These are phyloP conservation scores for Saimiri boliviensis DNA, from an alignment of 2,113 vertebrate genomes.

Conservation along the genomic window DNA sequence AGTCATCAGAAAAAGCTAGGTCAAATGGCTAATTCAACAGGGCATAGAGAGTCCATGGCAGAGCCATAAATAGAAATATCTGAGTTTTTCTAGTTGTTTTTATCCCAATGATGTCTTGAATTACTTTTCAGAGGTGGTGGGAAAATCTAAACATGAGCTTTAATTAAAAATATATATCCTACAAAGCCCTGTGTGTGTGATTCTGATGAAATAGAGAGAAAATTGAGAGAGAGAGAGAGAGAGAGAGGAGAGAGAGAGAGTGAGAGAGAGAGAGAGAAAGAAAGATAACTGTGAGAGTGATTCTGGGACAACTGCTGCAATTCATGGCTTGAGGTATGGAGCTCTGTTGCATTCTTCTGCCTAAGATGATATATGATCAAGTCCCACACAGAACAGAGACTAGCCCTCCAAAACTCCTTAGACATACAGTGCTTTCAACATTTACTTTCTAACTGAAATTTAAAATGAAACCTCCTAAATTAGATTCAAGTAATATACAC, in stretches of 20 bases:
- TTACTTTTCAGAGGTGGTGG: neutral
- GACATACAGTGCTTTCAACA: neutral
- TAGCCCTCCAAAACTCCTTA: neutral
- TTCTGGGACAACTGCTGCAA: neutral
- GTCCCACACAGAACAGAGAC: neutral
- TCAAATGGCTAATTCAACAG: neutral
- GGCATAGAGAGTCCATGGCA: neutral
- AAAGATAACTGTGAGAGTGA: neutral
- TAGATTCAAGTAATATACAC: neutral
- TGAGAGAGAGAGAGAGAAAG: neutral
- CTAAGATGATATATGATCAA: neutral
- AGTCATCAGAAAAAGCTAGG: neutral
- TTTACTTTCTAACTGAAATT: slow-evolving; percentile 6
- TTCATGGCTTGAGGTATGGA: neutral
- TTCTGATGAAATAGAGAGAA: neutral
- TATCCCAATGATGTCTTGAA: neutral
- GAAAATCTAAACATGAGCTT: slow-evolving; percentile 5
- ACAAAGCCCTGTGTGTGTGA: neutral
- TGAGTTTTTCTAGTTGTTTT: neutral
- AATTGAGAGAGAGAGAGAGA: neutral
- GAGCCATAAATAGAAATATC: neutral
- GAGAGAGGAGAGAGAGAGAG: fast-evolving
- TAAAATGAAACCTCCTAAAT: neutral
- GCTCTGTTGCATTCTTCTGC: neutral
- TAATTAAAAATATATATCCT: slow-evolving; percentile 15